phyloP scores from a whole-genome alignment of 1,140 invertebrate genomes.

The Scaptomyza hsui region DNA sequence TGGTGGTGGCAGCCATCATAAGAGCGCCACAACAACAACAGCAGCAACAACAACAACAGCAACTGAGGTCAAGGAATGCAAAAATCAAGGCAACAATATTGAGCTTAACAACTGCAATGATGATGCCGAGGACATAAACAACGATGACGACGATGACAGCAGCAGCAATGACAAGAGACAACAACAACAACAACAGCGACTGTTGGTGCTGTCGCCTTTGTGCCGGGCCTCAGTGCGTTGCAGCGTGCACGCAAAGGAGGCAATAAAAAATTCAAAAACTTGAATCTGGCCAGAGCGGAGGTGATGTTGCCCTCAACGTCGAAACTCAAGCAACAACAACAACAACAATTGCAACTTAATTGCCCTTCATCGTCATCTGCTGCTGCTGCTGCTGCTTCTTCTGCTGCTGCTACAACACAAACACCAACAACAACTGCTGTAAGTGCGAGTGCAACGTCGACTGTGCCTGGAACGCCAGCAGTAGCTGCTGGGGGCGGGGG shows the following conservation, averaged over 20 bases:
- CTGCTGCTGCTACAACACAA: constrained; percentile 34
- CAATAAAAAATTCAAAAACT: constrained; percentile 83
- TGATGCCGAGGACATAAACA: constrained; percentile 27
- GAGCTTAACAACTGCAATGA: constrained; percentile 25
- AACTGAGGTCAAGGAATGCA: constrained; percentile 42
- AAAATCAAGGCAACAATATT: constrained; percentile 40
- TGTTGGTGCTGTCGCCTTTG: constrained; percentile 36
- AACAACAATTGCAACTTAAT: constrained; percentile 70
- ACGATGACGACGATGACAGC: constrained; percentile 51
- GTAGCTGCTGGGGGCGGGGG: constrained; percentile 22
- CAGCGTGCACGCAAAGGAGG: constrained; percentile 67
- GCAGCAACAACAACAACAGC: not conserved
- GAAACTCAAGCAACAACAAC: constrained; percentile 65
- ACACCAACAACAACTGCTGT: constrained; percentile 15
- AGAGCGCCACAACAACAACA: constrained; percentile 23
- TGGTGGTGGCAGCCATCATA: constrained; percentile 59
- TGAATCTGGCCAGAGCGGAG: constrained; percentile 77
- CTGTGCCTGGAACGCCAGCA: constrained; percentile 1
- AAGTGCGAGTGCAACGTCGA: constrained; percentile 6
- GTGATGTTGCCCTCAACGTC: constrained; percentile 80
- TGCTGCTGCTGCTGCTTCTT: not conserved
- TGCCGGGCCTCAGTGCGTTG: constrained; percentile 45
- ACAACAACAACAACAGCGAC: constrained; percentile 10
- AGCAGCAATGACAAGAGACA: constrained; percentile 38
- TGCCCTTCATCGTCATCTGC: constrained; percentile 48